Percentiles rank a stretch among this genome's conserved stretches.
Evolutionary conservation across 2,113 vertebrate species (phyloP).

Genomic region (Pongo abelii): DNA sequence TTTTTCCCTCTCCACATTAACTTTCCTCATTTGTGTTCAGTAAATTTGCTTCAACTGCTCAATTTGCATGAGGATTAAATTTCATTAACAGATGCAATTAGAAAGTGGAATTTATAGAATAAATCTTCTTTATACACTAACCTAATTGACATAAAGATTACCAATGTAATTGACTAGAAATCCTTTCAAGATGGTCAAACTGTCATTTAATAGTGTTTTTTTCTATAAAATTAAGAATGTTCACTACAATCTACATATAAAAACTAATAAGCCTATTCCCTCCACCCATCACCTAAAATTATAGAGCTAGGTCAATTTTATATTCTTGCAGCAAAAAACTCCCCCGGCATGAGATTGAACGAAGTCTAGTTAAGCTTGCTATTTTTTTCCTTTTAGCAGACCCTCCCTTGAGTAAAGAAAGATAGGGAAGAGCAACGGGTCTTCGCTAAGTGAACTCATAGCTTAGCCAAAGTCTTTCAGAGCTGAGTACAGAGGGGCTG

Average conservation of each 20-base stretch:
- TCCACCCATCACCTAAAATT: background rate
- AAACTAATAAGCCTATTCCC: background rate
- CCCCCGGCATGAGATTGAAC: background rate
- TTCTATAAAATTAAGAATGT: background rate
- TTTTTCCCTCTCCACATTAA: background rate
- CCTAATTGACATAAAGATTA: slow-evolving; percentile 28
- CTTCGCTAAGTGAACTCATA: background rate
- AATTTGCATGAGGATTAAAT: background rate
- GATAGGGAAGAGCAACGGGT: background rate
- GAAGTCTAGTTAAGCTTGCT: background rate
- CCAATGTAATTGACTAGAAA: slow-evolving; percentile 52
- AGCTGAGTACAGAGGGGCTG: background rate
- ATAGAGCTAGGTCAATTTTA: background rate
- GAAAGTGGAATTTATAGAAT: background rate
- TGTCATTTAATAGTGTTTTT: background rate
- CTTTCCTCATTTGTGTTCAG: background rate
- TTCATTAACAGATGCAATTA: slow-evolving; percentile 58
- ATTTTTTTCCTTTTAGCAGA: background rate
- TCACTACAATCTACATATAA: background rate
- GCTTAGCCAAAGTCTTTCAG: background rate
- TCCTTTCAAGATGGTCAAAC: slow-evolving; percentile 36
- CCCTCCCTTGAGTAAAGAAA: background rate
- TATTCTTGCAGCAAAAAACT: background rate
- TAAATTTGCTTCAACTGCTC: background rate
- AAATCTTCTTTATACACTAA: slow-evolving; percentile 59